Conservation (phyloP, 1,140 invertebrate genomes). For the Listronotus bonariensis region DNA sequence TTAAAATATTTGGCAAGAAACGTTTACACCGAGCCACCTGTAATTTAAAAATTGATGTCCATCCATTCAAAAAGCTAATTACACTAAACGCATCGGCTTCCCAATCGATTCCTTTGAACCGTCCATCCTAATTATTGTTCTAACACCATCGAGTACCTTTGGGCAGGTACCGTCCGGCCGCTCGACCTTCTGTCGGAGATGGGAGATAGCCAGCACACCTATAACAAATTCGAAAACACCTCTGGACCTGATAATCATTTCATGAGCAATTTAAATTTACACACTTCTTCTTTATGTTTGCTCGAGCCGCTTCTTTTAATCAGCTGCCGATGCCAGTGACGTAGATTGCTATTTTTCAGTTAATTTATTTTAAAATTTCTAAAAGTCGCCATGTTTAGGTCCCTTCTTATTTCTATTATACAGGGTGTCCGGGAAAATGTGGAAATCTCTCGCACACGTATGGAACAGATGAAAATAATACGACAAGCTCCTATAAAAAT, state of each 20-base stretch:
- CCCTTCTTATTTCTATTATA: too few species aligned
- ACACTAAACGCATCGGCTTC: slow-evolving; percentile 27
- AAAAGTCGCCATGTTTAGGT: too few species aligned
- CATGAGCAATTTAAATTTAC: slow-evolving; percentile 40
- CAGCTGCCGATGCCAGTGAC: slow-evolving; percentile 32
- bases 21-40: too few species aligned
- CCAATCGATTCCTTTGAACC: slow-evolving; percentile 30
- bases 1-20: too few species aligned
- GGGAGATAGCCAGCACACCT: slow-evolving; percentile 15
- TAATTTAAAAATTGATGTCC: too few species aligned
- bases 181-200: slow-evolving; percentile 13
- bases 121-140: slow-evolving; percentile 36
- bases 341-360: too few species aligned
- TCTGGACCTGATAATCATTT: slow-evolving; percentile 39
- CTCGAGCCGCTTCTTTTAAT: slow-evolving; percentile 36
- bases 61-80: slow-evolving; percentile 19
- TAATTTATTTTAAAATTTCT: too few species aligned
- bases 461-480: too few species aligned
- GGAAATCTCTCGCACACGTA: too few species aligned
- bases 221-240: slow-evolving; percentile 39
- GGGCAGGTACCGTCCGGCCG: slow-evolving; percentile 18
- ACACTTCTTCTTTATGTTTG: slow-evolving; percentile 39
- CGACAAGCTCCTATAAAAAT: too few species aligned
- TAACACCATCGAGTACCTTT: slow-evolving; percentile 8
- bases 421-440: too few species aligned